Evolutionary conservation across 2,113 vertebrate genomes (phyloP).

Genomic region (Passerina amoena): DNA sequence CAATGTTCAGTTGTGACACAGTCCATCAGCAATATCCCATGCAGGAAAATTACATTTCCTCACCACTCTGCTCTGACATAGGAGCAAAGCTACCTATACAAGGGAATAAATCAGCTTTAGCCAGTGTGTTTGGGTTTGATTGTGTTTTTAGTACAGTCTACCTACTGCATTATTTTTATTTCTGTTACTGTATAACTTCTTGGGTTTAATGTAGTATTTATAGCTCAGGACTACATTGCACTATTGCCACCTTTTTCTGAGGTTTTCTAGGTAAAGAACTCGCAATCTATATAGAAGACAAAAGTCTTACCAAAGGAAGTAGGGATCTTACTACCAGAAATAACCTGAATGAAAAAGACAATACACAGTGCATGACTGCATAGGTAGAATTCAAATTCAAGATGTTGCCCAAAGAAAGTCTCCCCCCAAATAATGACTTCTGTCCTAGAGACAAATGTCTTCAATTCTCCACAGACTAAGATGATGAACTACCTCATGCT

Average conservation of each 20-base stretch:
- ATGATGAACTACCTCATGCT: conserved; percentile 49
- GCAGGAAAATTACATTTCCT: not conserved
- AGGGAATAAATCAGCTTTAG: not conserved
- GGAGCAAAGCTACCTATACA: not conserved
- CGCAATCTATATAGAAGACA: not conserved
- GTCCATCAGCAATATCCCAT: not conserved
- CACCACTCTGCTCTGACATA: not conserved
- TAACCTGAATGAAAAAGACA: not conserved
- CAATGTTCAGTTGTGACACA: not conserved
- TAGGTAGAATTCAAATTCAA: not conserved
- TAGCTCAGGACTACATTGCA: not conserved
- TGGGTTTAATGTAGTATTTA: not conserved
- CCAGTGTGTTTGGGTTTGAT: not conserved
- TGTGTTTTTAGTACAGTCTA: not conserved
- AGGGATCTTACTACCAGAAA: not conserved
- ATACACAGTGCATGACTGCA: not conserved
- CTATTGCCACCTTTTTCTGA: not conserved
- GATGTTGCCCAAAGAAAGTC: not conserved
- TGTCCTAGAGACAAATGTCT: not conserved
- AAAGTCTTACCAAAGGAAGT: not conserved
- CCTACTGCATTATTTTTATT: not conserved
- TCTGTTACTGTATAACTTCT: not conserved
- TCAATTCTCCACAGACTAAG: not conserved
- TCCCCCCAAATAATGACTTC: not conserved
- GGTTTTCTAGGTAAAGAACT: not conserved